Percentiles rank a stretch among this genome's conserved stretches.
Evolutionary conservation across 2,113 vertebrate species (phyloP).

Genomic region (Sphaerodactylus townsendi): DNA sequence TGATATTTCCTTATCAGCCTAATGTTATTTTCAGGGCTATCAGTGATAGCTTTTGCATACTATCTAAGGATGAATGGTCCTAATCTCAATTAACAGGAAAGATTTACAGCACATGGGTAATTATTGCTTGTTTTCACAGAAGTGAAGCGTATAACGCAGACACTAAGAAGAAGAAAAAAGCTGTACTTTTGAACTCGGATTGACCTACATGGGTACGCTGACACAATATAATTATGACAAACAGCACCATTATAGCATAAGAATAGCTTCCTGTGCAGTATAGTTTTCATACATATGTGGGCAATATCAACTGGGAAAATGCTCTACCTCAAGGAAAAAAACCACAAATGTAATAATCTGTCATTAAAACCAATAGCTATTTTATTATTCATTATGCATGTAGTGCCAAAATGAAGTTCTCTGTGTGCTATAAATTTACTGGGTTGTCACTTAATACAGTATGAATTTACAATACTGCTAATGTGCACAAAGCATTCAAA

Average conservation of each 20-base stretch:
- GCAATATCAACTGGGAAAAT: constrained; percentile 49
- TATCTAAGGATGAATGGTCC: not conserved
- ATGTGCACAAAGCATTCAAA: constrained; percentile 63
- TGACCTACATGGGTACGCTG: constrained; percentile 51
- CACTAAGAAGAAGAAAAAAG: constrained; percentile 4
- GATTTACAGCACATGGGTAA: not conserved
- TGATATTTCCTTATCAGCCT: not conserved
- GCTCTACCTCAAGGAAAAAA: constrained; percentile 39
- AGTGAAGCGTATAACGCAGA: constrained; percentile 25
- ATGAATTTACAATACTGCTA: constrained; percentile 71
- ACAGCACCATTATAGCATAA: constrained; percentile 46
- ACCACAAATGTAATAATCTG: constrained; percentile 64
- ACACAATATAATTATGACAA: constrained; percentile 62
- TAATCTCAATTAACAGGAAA: not conserved
- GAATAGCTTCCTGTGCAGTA: constrained; percentile 43
- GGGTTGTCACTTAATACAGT: constrained; percentile 56
- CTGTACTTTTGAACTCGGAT: constrained; percentile 57
- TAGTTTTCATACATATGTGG: constrained; percentile 46
- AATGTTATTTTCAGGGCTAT: not conserved
- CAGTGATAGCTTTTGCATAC: constrained; percentile 12
- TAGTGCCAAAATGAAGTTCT: constrained; percentile 55
- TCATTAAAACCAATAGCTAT: constrained; percentile 70
- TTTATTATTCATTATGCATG: constrained; percentile 70
- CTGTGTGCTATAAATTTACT: constrained; percentile 61
- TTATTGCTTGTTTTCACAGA: constrained; percentile 30